Conservation (phyloP, 1,140 invertebrate species). For the Nephila pilipes region DNA sequence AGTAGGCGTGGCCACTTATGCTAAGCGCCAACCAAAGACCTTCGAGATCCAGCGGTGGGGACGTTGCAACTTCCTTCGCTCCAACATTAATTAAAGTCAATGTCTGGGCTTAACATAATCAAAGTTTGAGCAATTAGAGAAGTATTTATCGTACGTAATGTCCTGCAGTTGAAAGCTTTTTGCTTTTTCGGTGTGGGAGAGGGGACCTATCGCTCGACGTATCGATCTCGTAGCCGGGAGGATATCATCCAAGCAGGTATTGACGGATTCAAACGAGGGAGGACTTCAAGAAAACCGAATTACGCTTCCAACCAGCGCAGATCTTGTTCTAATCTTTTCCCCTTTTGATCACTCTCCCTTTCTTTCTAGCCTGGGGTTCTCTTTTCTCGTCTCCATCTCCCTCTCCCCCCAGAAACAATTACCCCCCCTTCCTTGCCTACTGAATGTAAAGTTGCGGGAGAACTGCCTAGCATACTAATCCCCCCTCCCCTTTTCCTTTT, state of each 20-base stretch:
- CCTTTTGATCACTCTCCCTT: constrained; percentile 66
- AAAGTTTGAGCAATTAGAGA: constrained; percentile 75
- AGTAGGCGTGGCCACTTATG: constrained; percentile 71
- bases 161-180: constrained; percentile 71
- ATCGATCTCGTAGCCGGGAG: constrained; percentile 57
- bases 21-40: constrained; percentile 70
- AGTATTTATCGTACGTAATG: constrained; percentile 74
- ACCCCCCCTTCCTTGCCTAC: constrained; percentile 8
- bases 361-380: constrained; percentile 50
- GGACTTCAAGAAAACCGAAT: constrained; percentile 67
- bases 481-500: background rate
- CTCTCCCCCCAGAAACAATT: constrained; percentile 14
- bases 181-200: constrained; percentile 49
- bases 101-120: constrained; percentile 76
- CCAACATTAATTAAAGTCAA: constrained; percentile 75
- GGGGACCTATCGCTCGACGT: constrained; percentile 45
- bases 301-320: constrained; percentile 13
- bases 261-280: constrained; percentile 44
- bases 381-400: constrained; percentile 16
- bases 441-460: constrained; percentile 11
- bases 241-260: constrained; percentile 46
- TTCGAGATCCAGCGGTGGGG: constrained; percentile 48
- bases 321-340: constrained; percentile 57
- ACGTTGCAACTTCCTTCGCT: constrained; percentile 52
- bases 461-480: constrained; percentile 16